A percentile compares a stretch with the other conserved stretches of the same genome.
Conservation (phyloP, 2,797 vertebrate species). For the Acipenser oxyrinchus region DNA sequence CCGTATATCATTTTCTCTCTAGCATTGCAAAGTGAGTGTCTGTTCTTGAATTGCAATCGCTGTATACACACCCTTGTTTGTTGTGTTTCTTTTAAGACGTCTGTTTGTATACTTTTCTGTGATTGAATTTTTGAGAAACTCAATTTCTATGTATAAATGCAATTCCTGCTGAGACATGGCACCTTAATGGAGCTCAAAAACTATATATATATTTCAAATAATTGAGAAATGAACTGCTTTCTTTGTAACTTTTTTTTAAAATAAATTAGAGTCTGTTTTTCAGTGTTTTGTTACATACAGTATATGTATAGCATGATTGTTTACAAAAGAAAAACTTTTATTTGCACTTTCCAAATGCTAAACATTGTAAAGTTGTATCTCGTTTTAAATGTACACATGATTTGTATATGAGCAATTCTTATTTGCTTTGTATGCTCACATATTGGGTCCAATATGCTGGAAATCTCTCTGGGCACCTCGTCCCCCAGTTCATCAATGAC, state of each 20-base stretch:
- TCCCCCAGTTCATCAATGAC: no score
- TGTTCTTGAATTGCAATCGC: conserved; percentile 28
- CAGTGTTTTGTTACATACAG: conserved; percentile 77
- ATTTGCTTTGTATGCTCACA: conserved; percentile 77
- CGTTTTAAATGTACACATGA: conserved; percentile 76
- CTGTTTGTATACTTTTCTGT: no score
- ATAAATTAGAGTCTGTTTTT: conserved; percentile 64
- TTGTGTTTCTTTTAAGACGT: no score
- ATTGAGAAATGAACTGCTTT: no score
- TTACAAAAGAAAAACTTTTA: conserved; percentile 53
- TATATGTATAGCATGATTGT: conserved; percentile 89
- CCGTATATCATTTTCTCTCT: conserved; percentile 18
- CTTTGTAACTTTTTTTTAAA: conserved; percentile 40
- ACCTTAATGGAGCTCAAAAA: no score
- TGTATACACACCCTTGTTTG: no score
- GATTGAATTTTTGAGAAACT: no score
- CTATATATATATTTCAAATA: no score
- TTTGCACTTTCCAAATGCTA: conserved; percentile 93
- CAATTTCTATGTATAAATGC: conserved; percentile 42
- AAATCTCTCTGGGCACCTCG: no score
- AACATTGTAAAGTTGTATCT: conserved; percentile 66
- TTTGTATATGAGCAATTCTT: conserved; percentile 74
- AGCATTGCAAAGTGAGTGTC: conserved; percentile 56
- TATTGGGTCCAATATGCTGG: no score
- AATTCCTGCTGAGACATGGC: no score